A percentile compares a stretch with the other conserved stretches of the same genome.
These are phyloP conservation scores for Paedocypris micromegethes DNA, from an alignment of 2,797 vertebrate species.

Conservation along the genomic window DNA sequence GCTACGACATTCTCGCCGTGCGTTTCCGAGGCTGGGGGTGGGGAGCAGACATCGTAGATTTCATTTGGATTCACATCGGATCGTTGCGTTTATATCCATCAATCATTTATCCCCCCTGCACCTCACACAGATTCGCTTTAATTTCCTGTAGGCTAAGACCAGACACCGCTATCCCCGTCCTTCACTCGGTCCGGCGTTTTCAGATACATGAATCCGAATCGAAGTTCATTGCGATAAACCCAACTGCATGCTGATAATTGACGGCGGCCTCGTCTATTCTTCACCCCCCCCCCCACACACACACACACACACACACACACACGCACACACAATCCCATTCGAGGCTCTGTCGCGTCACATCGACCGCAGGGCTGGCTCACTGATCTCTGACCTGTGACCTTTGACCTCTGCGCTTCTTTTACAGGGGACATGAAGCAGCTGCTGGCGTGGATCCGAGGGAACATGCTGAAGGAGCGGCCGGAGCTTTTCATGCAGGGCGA, in stretches of 20 bases:
- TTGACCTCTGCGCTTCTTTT: constrained; percentile 57
- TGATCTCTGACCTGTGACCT: constrained; percentile 70
- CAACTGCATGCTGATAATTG: constrained; percentile 38
- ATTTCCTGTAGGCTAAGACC: not conserved
- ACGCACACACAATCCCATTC: constrained; percentile 40
- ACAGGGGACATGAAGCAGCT: constrained; percentile 83
- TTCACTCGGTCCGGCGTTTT: constrained; percentile 7
- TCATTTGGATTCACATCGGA: constrained; percentile 36
- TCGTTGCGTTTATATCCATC: constrained; percentile 26
- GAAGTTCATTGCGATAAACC: constrained; percentile 42
- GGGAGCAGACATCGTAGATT: constrained; percentile 23
- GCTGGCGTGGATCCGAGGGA: constrained; percentile 89
- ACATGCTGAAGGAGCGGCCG: constrained; percentile 88
- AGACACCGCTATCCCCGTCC: not conserved
- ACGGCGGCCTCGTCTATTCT: constrained; percentile 12
- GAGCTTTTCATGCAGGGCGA: constrained; percentile 95
- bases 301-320: no score
- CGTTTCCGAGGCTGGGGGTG: not conserved
- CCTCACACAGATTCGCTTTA: no score
- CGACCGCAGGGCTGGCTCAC: constrained; percentile 66
- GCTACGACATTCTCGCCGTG: no score
- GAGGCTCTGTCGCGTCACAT: constrained; percentile 72
- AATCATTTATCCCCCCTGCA: constrained; percentile 25
- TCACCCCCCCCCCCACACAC: not conserved
- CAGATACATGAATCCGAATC: not conserved